A percentile compares a stretch with the other conserved stretches of the same genome.
These are phyloP conservation scores for Marmota monax DNA, from an alignment of 2,113 vertebrate genomes.

Conservation along the genomic window DNA sequence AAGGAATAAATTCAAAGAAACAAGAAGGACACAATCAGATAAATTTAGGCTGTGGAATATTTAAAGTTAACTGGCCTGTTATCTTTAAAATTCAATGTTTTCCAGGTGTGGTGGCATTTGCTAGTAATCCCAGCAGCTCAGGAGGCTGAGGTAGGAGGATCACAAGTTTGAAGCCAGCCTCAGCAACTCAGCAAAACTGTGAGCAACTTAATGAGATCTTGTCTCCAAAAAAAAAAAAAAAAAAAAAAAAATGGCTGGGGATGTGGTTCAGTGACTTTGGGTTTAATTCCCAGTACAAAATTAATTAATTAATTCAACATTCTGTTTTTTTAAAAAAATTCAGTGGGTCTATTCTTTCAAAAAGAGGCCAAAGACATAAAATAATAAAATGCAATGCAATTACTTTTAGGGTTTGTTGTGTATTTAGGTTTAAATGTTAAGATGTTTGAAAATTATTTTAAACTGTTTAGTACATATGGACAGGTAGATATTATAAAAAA, in stretches of 20 bases:
- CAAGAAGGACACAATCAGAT: background rate
- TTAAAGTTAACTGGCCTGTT: background rate
- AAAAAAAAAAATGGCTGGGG: too few species aligned
- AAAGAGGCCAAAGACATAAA: background rate
- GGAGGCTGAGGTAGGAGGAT: too few species aligned
- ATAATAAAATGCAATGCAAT: background rate
- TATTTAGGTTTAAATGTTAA: background rate
- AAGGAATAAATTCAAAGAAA: background rate
- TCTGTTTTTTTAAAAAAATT: background rate
- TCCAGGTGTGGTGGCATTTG: too few species aligned
- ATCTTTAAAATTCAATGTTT: background rate
- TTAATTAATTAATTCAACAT: background rate
- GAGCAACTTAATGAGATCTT: too few species aligned
- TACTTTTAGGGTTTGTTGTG: background rate
- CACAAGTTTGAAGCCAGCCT: too few species aligned
- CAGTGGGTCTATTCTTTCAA: background rate
- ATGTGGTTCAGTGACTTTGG: too few species aligned
- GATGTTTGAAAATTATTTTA: background rate
- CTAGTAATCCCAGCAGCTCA: too few species aligned
- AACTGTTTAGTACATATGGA: background rate
- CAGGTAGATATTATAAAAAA: background rate
- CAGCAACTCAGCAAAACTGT: too few species aligned
- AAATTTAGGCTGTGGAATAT: background rate
- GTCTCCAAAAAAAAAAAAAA: too few species aligned
- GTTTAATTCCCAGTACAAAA: too few species aligned